Conservation (phyloP, 2,113 vertebrate species). For the Cochlearius cochlearius region DNA sequence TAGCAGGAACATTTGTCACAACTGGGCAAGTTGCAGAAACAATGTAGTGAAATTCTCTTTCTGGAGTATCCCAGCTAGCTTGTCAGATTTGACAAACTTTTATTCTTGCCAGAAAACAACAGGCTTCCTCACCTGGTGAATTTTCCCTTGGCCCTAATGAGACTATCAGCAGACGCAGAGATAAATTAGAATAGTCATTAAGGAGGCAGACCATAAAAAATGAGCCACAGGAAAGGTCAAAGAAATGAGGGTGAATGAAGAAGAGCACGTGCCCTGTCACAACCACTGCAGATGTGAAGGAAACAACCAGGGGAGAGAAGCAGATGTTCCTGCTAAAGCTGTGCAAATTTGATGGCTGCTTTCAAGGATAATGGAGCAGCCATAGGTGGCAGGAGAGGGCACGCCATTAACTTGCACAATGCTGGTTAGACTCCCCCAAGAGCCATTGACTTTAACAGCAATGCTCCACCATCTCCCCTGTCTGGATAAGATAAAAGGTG, state of each 20-base stretch:
- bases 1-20: background rate
- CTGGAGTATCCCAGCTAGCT: background rate
- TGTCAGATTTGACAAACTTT: slow-evolving; percentile 14
- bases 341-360: background rate
- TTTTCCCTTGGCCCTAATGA: slow-evolving; percentile 31
- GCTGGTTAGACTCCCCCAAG: background rate
- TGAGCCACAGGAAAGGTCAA: slow-evolving; percentile 39
- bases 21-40: background rate
- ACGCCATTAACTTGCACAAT: background rate
- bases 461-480: background rate
- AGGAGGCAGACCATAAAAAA: slow-evolving; percentile 36
- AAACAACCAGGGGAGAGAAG: background rate
- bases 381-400: background rate
- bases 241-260: background rate
- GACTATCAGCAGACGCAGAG: background rate
- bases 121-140: background rate
- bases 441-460: slow-evolving; percentile 36
- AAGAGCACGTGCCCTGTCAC: background rate
- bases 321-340: background rate
- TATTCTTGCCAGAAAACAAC: slow-evolving; percentile 18
- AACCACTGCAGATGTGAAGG: background rate
- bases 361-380: slow-evolving; percentile 24
- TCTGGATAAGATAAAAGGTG: slow-evolving; percentile 1
- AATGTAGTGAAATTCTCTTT: background rate
- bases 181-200: slow-evolving; percentile 43